Evolutionary conservation across 1,140 invertebrate species (phyloP).

Genomic region (Calycopis cecrops): DNA sequence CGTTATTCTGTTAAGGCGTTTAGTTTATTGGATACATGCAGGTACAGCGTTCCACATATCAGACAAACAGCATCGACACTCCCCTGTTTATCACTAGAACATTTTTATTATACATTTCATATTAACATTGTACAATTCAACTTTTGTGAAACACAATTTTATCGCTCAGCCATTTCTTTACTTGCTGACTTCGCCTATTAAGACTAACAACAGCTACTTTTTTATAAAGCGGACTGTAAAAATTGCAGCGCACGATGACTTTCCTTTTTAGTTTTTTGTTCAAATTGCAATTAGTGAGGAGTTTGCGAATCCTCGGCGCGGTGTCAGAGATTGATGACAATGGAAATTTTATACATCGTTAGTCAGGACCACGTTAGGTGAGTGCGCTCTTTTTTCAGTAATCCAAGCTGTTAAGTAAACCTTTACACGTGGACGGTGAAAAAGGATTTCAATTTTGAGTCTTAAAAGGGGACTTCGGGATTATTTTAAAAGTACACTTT

Average conservation of each 20-base stretch:
- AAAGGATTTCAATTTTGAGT: not conserved
- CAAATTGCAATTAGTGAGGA: constrained; percentile 73
- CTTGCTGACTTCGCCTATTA: constrained; percentile 36
- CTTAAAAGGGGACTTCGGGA: not conserved
- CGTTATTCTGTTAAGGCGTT: too few species aligned
- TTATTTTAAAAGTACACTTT: too few species aligned
- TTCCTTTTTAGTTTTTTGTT: constrained; percentile 66
- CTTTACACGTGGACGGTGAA: constrained; percentile 22
- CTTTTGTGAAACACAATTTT: constrained; percentile 7
- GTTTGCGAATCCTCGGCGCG: constrained; percentile 67
- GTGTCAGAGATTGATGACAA: constrained; percentile 74
- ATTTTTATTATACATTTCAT: constrained; percentile 4
- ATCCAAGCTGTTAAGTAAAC: constrained; percentile 49
- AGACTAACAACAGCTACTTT: constrained; percentile 37
- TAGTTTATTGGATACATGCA: too few species aligned
- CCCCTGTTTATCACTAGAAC: not conserved
- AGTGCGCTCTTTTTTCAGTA: constrained; percentile 65
- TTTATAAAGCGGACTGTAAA: constrained; percentile 53
- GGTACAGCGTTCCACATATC: constrained; percentile 9
- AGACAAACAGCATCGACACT: constrained; percentile 17
- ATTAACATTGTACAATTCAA: constrained; percentile 2
- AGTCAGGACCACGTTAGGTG: constrained; percentile 65
- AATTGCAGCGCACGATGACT: constrained; percentile 65
- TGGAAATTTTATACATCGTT: constrained; percentile 74
- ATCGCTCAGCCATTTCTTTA: constrained; percentile 16